A percentile compares a stretch with the other conserved stretches of the same genome.
phyloP scores from a whole-genome alignment of 2,888 invertebrate species.

The Aleiodes alternator region DNA sequence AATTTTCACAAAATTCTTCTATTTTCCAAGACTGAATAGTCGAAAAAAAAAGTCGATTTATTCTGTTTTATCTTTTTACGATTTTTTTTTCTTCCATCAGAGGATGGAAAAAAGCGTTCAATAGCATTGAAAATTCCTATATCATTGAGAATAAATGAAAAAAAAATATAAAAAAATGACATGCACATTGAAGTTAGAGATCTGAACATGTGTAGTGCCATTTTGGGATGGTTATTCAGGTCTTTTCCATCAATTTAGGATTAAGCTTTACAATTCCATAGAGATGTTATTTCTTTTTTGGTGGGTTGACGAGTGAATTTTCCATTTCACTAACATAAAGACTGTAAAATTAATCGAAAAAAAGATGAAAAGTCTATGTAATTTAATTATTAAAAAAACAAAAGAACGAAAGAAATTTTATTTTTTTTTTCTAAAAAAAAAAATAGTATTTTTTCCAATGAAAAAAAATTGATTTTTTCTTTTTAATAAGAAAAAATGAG shows the following conservation, averaged over 20 bases:
- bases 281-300: slow-evolving; percentile 7
- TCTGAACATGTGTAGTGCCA: slow-evolving; percentile 15
- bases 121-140: slow-evolving; percentile 10
- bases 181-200: slow-evolving; percentile 4
- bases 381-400: slow-evolving; percentile 9
- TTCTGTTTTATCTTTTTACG: neutral
- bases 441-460: too few species aligned
- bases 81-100: neutral
- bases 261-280: slow-evolving; percentile 20
- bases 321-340: slow-evolving; percentile 28
- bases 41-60: neutral
- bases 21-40: too few species aligned
- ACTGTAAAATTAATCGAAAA: neutral
- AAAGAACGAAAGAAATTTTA: neutral
- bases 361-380: neutral
- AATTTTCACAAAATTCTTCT: too few species aligned
- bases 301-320: slow-evolving; percentile 5
- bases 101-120: neutral
- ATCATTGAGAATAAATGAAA: neutral
- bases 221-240: slow-evolving; percentile 11
- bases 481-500: too few species aligned
- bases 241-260: slow-evolving; percentile 27
- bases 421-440: too few species aligned
- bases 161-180: slow-evolving; percentile 1
- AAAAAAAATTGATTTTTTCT: too few species aligned